phyloP scores from a whole-genome alignment of 2,888 invertebrate species.

The Drosophila koepferae region DNA sequence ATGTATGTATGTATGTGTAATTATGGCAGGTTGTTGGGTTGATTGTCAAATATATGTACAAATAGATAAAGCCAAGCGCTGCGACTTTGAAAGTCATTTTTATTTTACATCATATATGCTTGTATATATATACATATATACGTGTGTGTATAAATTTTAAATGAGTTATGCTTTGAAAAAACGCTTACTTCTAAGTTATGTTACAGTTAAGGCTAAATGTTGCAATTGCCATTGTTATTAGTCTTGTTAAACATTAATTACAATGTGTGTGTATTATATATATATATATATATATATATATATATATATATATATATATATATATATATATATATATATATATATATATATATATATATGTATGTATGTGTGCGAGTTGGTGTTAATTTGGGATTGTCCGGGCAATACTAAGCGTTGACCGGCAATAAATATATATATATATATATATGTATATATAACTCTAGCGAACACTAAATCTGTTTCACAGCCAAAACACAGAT shows the following conservation, averaged over 20 bases:
- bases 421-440: slow-evolving; percentile 27
- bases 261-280: slow-evolving; percentile 30
- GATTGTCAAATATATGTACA: slow-evolving; percentile 18
- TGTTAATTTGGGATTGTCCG: slow-evolving; percentile 30
- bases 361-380: slow-evolving; percentile 9
- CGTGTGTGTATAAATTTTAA: slow-evolving; percentile 51
- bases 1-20: slow-evolving; percentile 1
- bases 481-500: slow-evolving; percentile 85
- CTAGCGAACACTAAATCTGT: slow-evolving; percentile 83
- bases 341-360: slow-evolving; percentile 1
- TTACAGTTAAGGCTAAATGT: slow-evolving; percentile 36
- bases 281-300: no score
- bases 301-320: slow-evolving; percentile 5
- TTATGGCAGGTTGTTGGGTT: slow-evolving; percentile 15
- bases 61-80: slow-evolving; percentile 46
- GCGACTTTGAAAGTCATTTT: slow-evolving; percentile 67
- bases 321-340: background rate
- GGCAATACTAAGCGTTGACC: slow-evolving; percentile 38
- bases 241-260: slow-evolving; percentile 72
- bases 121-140: slow-evolving; percentile 49
- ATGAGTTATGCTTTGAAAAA: slow-evolving; percentile 53
- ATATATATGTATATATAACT: slow-evolving; percentile 48
- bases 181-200: slow-evolving; percentile 59
- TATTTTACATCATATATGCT: slow-evolving; percentile 56
- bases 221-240: slow-evolving; percentile 52